Evolutionary conservation across 2,113 vertebrate genomes (phyloP).

Genomic region (Ariopsis seemanni): DNA sequence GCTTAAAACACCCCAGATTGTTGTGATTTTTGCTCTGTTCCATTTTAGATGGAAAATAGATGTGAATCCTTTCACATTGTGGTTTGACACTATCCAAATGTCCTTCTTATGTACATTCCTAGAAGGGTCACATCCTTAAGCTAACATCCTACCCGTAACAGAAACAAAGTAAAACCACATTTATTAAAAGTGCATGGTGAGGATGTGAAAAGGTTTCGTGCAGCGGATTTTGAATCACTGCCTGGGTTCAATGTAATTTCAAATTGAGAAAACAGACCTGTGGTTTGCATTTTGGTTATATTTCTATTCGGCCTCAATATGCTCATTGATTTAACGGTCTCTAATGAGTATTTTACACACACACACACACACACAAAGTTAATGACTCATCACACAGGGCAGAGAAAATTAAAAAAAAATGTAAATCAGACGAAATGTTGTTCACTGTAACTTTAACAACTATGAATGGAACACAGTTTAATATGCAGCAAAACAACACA

Average conservation of each 20-base stretch:
- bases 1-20: background rate
- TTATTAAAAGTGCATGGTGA: slow-evolving; percentile 70
- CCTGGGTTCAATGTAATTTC: slow-evolving; percentile 61
- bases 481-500: slow-evolving; percentile 1
- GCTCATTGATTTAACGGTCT: slow-evolving; percentile 59
- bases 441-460: slow-evolving; percentile 16
- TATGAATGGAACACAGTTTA: background rate
- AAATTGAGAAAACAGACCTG: slow-evolving; percentile 74
- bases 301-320: slow-evolving; percentile 59
- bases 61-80: slow-evolving; percentile 54
- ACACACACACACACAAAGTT: background rate
- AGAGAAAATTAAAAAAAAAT: slow-evolving; percentile 22
- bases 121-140: slow-evolving; percentile 65
- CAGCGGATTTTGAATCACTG: slow-evolving; percentile 63
- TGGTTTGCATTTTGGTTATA: slow-evolving; percentile 68
- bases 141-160: slow-evolving; percentile 59
- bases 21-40: slow-evolving; percentile 7
- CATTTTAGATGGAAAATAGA: slow-evolving; percentile 26
- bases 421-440: slow-evolving; percentile 4
- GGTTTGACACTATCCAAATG: slow-evolving; percentile 57
- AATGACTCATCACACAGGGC: slow-evolving; percentile 19
- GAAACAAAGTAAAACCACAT: slow-evolving; percentile 69
- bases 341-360: slow-evolving; percentile 43
- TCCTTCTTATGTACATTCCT: slow-evolving; percentile 64
- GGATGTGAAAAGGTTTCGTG: slow-evolving; percentile 63